Percentiles rank a stretch among this genome's conserved stretches.
Conservation (phyloP, 1,140 invertebrate species). For the Tribolium madens region DNA sequence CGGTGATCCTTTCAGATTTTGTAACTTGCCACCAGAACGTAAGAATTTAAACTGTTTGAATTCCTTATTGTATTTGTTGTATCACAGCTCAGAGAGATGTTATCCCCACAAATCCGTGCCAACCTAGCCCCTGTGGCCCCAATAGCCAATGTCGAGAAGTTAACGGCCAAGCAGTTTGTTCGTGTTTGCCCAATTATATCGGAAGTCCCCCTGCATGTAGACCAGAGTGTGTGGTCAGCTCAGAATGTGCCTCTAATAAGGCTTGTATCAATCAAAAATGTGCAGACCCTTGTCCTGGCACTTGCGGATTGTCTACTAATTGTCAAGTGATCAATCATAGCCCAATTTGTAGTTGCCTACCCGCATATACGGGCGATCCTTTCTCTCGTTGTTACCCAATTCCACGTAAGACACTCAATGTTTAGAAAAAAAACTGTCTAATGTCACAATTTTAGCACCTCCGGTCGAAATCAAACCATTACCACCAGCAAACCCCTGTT, state of each 20-base stretch:
- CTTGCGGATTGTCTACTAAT: constrained; percentile 72
- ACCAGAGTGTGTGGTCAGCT: constrained; percentile 73
- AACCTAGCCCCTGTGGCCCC: constrained; percentile 75
- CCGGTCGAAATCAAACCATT: constrained; percentile 41
- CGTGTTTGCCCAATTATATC: constrained; percentile 72
- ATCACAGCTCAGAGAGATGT: constrained; percentile 1
- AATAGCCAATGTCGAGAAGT: constrained; percentile 73
- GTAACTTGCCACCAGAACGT: constrained; percentile 66
- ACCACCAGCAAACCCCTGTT: constrained; percentile 70
- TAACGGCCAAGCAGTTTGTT: constrained; percentile 72
- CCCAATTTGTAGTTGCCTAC: constrained; percentile 74
- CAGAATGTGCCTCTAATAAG: constrained; percentile 72
- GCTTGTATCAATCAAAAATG: constrained; percentile 75
- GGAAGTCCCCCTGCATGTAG: constrained; percentile 72
- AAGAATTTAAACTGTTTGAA: constrained; percentile 50
- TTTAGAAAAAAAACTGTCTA: background rate
- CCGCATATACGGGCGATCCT: constrained; percentile 75
- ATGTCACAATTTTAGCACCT: constrained; percentile 54
- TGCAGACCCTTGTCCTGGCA: constrained; percentile 72
- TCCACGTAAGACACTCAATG: constrained; percentile 67
- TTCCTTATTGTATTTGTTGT: background rate
- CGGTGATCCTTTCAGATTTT: constrained; percentile 80
- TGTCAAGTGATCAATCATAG: constrained; percentile 78
- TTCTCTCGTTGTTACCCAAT: constrained; percentile 72
- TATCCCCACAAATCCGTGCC: constrained; percentile 68